Evolutionary conservation across 1,140 invertebrate species (phyloP), one percentile per base, ranked within the genome.

Genomic region (Eumeta japonica): DNA sequence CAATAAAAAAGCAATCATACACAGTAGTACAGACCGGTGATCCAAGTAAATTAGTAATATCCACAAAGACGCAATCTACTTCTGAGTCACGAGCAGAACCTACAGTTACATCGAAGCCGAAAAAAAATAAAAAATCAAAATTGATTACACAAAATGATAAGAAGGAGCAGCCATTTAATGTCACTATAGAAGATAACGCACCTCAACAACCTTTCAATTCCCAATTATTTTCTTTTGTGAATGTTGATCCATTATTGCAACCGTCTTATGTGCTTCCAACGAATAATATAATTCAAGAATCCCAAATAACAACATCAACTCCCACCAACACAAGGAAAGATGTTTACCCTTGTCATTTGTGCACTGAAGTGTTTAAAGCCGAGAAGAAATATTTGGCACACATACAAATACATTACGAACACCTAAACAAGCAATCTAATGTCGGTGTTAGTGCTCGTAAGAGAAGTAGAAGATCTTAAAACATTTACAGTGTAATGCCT

Each of bases 211-310:
- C n/a, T n/a, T n/a, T n/a, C n/a, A n/a, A 71, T 41, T n/a, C 55
- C 3, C 11, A 29, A 3, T 61, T 63, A 33, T 74, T 74, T 29
- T 68, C 66, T 5, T 71, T 74, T 37, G 62, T 74, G 2, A 74
- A 71, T 47, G 64, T 74, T 10, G 70, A 74, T 47, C 65, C 70
- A 3, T 46, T 66, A 10, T 35, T 68, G 5, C 62, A 74, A 41
- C 70, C 70, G 2, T 68, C 62, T n/a, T 74, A 74, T 44, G 70
- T 74, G 13, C 36, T 74, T 9, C 70, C 70, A 2, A 74, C 70
- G 2, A 50, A 66, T 41, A 71, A 56, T 37, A 66, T 67, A 10
- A 63, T 70, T 10, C 66, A 74, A 37, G 70, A 74, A 46, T 67
- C 66, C n/a, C 66, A 71, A 57, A 70, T 71, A 2, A 70, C 66